phyloP scores from a whole-genome alignment of 2,888 invertebrate species.

The Pyrrhosoma nymphula region DNA sequence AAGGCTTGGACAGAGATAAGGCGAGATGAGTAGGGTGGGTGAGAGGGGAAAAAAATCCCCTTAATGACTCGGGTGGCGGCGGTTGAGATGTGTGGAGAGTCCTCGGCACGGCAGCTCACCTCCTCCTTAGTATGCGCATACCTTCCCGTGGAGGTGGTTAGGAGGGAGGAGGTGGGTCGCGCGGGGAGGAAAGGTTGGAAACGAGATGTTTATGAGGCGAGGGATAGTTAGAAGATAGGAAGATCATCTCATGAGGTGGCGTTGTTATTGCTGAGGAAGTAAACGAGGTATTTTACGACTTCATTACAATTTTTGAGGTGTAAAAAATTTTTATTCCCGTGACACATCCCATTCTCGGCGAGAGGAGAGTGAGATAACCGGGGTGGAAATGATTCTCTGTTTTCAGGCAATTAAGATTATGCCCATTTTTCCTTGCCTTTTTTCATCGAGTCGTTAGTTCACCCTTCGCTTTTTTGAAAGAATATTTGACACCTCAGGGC shows the following conservation, averaged over 20 bases:
- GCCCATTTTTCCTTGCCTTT: neutral
- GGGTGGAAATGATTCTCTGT: neutral
- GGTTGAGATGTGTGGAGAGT: neutral
- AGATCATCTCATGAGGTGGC: neutral
- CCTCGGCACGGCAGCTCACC: neutral
- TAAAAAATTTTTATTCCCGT: slow-evolving; percentile 6
- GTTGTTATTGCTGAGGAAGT: neutral
- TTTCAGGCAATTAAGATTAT: neutral
- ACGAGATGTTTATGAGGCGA: slow-evolving; percentile 4
- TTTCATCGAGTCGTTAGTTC: neutral
- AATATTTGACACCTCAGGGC: neutral
- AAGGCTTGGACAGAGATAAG: neutral
- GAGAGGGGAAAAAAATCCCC: neutral
- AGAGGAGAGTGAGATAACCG: neutral
- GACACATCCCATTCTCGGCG: neutral
- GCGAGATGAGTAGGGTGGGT: neutral
- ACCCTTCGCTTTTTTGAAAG: neutral
- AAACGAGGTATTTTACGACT: slow-evolving; percentile 18
- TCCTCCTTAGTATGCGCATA: slow-evolving; percentile 3
- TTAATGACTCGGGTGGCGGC: neutral
- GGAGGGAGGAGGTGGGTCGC: too few relatives aligned
- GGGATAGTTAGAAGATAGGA: too few relatives aligned
- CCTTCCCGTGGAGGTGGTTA: neutral
- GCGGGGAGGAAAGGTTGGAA: neutral
- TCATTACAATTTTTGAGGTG: slow-evolving; percentile 10